Percentiles rank a stretch among this genome's conserved stretches.
phyloP scores from a whole-genome alignment of 2,797 vertebrate genomes.

The Apogon hyalosoma region DNA sequence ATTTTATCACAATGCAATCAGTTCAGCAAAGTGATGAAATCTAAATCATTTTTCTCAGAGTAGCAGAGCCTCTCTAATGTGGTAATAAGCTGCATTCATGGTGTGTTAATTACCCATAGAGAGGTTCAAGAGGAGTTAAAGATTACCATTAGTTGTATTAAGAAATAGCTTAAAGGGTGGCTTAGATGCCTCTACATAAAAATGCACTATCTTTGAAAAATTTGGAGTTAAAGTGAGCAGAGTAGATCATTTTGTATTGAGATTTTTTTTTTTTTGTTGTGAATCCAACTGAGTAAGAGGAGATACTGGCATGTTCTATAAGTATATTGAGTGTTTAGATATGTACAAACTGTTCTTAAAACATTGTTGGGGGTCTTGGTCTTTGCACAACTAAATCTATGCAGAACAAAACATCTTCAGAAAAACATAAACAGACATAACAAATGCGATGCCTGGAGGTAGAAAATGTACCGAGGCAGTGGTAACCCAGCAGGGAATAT shows the following conservation, averaged over 20 bases:
- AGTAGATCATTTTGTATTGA: too few species aligned
- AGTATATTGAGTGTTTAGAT: slow-evolving; percentile 10
- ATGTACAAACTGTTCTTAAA: slow-evolving; percentile 6
- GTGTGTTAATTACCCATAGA: slow-evolving; percentile 21
- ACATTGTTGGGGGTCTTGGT: slow-evolving; percentile 15
- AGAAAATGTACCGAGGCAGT: slow-evolving; percentile 45
- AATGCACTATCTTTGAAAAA: not conserved
- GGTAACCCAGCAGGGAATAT: slow-evolving; percentile 41
- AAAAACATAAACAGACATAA: slow-evolving; percentile 49
- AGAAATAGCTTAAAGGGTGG: slow-evolving; percentile 2
- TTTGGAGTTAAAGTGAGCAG: not conserved
- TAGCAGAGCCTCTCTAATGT: not conserved
- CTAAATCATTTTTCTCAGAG: slow-evolving; percentile 1
- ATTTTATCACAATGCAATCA: not conserved
- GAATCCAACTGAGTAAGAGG: too few species aligned
- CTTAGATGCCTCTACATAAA: slow-evolving; percentile 2
- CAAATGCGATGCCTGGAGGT: slow-evolving; percentile 40
- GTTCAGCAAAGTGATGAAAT: slow-evolving; percentile 3
- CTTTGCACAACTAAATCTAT: slow-evolving; percentile 28
- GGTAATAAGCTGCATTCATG: slow-evolving; percentile 7
- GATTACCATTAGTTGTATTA: slow-evolving; percentile 12
- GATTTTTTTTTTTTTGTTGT: too few species aligned
- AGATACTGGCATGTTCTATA: too few species aligned
- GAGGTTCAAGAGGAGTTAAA: slow-evolving; percentile 14
- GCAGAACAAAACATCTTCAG: slow-evolving; percentile 39